Base-by-base conservation (phyloP, 2,888 invertebrate species). In the Nomada ferruginata region DNA sequence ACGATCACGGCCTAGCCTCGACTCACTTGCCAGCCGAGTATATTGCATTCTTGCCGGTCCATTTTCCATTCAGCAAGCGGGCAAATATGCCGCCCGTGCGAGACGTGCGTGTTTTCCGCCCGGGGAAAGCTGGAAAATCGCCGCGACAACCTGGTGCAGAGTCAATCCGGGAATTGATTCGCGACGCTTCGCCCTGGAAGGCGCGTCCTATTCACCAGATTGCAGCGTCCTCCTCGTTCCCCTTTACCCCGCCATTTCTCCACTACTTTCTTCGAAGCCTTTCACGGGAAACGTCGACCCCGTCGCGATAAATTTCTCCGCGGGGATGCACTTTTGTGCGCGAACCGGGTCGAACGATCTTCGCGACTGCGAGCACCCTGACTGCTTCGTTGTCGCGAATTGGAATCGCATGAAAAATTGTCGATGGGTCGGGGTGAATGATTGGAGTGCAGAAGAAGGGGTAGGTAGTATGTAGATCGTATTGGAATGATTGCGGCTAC, bases 141-240 rank as follows among this genome's bases (percentile, higher is more conserved):
- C 42, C 71, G 53, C 66, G 64, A 52, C 57, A 79, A 63, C 61
- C 72, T 52, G 55, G 74, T 55, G 72, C 74, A 75, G 60, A 80
- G 72, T 78, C 81, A 76, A 85, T 86, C 76, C 64, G 66, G 61
- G 76, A 73, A 85, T 73, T 61, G 81, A 85, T 86, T 81, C 81
- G 86, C 84, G 61, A 64, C 59, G 77, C 42, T 73, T 61, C 71
- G 44, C 44, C 18, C 23, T 72, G 55, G 63, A 69, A 76, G 63
- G 47, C 76, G 72, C 47, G 81, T 36, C 68, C 86, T 76, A 81
- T 82, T 82, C 82, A 82, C 50, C n/a, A 55, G 74, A 82, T 70
- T 50, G 80, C 61, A 64, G 44, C 29, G 36, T 59, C 57, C 57
- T 53, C 53, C n/a, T 18, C 15, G 26, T 36, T 9, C 44, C 53